Percentiles rank a stretch among this genome's conserved stretches.
phyloP scores from a whole-genome alignment of 53 echinoderm and acorn worm genomes.

The Patiria pectinifera region DNA sequence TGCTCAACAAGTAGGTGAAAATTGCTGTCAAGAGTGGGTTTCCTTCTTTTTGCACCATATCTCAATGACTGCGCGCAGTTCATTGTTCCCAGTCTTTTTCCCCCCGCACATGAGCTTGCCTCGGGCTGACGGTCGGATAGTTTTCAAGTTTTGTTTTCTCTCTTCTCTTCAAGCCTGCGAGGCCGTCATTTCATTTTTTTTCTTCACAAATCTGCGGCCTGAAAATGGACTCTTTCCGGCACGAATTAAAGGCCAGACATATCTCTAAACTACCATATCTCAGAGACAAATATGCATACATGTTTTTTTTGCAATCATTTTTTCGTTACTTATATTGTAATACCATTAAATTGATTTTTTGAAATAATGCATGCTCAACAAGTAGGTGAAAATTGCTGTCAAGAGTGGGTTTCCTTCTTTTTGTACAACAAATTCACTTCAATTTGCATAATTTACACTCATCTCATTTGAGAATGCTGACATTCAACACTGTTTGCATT shows the following conservation, averaged over 20 bases:
- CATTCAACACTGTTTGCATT: too few relatives aligned
- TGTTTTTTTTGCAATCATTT: too few relatives aligned
- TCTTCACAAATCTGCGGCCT: background rate
- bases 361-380: too few relatives aligned
- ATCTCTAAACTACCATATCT: background rate
- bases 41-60: too few relatives aligned
- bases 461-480: too few relatives aligned
- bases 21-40: too few relatives aligned
- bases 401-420: too few relatives aligned
- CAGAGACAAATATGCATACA: background rate
- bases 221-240: background rate
- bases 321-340: background rate
- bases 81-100: conserved; percentile 23
- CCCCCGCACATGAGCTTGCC: conserved; percentile 46
- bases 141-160: conserved; percentile 21
- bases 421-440: too few relatives aligned
- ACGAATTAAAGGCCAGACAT: background rate
- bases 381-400: too few relatives aligned
- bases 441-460: too few relatives aligned
- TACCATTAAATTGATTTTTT: background rate
- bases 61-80: conserved; percentile 13
- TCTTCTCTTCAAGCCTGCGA: background rate
- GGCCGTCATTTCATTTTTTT: background rate
- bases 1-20: too few relatives aligned
- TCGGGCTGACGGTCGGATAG: conserved; percentile 29